A percentile compares a stretch with the other conserved stretches of the same genome.
These are phyloP conservation scores for Phenganax marumi DNA, from an alignment of 92 coral and sea anemone species.

Conservation along the genomic window DNA sequence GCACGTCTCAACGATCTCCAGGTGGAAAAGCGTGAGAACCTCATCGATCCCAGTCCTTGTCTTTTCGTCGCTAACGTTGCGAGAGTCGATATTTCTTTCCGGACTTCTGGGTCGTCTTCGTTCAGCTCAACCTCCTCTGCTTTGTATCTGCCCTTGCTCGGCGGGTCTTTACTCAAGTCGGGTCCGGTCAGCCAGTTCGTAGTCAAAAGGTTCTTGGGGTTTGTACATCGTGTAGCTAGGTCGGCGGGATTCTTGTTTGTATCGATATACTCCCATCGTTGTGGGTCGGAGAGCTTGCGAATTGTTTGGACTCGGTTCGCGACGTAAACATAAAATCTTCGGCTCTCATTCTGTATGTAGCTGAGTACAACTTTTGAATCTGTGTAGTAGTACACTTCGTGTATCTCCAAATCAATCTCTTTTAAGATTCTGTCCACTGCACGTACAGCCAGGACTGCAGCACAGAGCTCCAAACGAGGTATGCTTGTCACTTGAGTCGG, in stretches of 20 bases:
- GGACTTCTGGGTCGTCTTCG: conserved; percentile 52
- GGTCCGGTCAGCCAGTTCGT: conserved; percentile 50
- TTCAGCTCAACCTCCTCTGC: neutral
- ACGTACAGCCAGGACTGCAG: conserved; percentile 39
- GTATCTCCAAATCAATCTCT: conserved; percentile 33
- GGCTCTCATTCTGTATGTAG: conserved; percentile 56
- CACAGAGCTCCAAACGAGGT: conserved; percentile 59
- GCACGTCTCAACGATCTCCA: conserved; percentile 12
- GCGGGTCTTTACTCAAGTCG: conserved; percentile 18
- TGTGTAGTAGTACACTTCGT: conserved; percentile 46
- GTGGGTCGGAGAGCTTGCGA: conserved; percentile 29
- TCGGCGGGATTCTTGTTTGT: conserved; percentile 53
- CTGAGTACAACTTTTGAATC: conserved; percentile 63
- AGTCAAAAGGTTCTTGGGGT: conserved; percentile 3
- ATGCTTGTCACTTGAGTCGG: conserved; percentile 59
- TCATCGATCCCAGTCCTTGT: conserved; percentile 16
- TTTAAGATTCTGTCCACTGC: conserved; percentile 25
- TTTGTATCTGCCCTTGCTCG: neutral
- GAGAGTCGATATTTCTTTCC: conserved; percentile 12
- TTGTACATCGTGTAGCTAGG: conserved; percentile 34
- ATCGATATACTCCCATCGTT: conserved; percentile 52
- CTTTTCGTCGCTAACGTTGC: neutral
- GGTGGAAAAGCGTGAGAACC: conserved; percentile 42
- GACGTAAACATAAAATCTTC: conserved; percentile 60
- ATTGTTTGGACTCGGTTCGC: conserved; percentile 59